Evolutionary conservation across 2,797 vertebrate species (phyloP).

Genomic region (Syncerus caffer): DNA sequence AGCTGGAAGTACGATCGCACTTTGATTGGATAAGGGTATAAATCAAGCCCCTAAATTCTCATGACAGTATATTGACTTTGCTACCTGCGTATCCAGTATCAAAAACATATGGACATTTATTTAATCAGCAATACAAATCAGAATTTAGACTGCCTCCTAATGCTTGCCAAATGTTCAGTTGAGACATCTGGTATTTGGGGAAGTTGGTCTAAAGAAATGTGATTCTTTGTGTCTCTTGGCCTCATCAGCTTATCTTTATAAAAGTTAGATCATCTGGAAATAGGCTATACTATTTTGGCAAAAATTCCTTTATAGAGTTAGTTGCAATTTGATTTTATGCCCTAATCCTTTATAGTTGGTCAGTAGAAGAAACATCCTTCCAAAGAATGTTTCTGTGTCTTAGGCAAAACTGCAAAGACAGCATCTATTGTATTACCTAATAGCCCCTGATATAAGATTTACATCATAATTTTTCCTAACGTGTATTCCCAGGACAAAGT

Average conservation of each 20-base stretch:
- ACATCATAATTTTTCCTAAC: neutral
- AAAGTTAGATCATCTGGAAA: slow-evolving; percentile 26
- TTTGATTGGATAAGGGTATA: slow-evolving; percentile 3
- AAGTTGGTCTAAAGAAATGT: neutral
- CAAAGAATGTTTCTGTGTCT: neutral
- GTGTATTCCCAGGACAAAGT: neutral
- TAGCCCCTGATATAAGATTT: neutral
- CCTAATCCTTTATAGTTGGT: slow-evolving; percentile 28
- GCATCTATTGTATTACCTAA: neutral
- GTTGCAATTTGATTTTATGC: neutral
- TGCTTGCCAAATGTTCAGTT: slow-evolving; percentile 32
- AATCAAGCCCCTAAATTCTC: slow-evolving; percentile 31
- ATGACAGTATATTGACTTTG: slow-evolving; percentile 29
- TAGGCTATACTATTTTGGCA: neutral
- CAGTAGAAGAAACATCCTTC: neutral
- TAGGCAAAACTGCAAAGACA: neutral
- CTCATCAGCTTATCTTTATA: neutral
- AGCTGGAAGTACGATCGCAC: neutral
- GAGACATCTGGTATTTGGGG: slow-evolving; percentile 44
- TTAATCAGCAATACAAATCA: slow-evolving; percentile 11
- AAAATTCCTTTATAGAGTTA: neutral
- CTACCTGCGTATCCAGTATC: slow-evolving; percentile 21
- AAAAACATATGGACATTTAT: slow-evolving; percentile 50
- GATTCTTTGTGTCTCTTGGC: neutral
- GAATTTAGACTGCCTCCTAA: slow-evolving; percentile 10